These are phyloP conservation scores for Biston betularia DNA, from an alignment of 2,888 invertebrate species.

Conservation along the genomic window DNA sequence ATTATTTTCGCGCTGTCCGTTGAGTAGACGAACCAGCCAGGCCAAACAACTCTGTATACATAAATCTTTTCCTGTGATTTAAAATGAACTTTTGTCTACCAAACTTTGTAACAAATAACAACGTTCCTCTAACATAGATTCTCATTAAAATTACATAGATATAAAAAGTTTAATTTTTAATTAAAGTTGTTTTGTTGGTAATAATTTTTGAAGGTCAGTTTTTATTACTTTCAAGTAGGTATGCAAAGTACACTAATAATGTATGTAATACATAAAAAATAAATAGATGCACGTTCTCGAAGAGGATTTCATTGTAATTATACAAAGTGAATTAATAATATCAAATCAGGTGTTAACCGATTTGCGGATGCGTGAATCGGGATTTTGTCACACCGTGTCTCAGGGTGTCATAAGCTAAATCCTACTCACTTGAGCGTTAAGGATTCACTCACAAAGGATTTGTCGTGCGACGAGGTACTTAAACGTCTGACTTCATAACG, in stretches of 20 bases:
- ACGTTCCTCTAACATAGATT: neutral
- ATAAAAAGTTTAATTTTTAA: neutral
- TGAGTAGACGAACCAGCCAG: too few species aligned
- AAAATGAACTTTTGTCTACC: neutral
- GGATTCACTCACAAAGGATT: constrained; percentile 65
- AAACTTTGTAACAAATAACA: neutral
- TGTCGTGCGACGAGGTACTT: constrained; percentile 38
- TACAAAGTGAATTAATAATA: constrained; percentile 10
- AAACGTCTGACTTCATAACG: constrained; percentile 41
- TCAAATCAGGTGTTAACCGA: neutral
- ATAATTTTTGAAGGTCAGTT: constrained; percentile 7
- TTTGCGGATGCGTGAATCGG: neutral
- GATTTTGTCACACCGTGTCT: constrained; percentile 18
- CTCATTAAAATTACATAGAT: neutral
- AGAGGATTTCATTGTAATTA: neutral
- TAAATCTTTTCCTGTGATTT: neutral
- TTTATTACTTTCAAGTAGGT: neutral
- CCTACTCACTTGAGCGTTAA: constrained; percentile 55
- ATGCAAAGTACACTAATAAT: neutral
- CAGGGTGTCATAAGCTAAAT: constrained; percentile 58
- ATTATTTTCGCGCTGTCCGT: too few species aligned
- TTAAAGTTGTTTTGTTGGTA: neutral
- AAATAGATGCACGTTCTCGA: neutral
- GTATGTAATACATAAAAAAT: neutral
- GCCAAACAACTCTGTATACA: constrained; percentile 1